These are phyloP conservation scores for Drosophila acutilabella DNA, from an alignment of 2,888 invertebrate genomes.

Conservation along the genomic window DNA sequence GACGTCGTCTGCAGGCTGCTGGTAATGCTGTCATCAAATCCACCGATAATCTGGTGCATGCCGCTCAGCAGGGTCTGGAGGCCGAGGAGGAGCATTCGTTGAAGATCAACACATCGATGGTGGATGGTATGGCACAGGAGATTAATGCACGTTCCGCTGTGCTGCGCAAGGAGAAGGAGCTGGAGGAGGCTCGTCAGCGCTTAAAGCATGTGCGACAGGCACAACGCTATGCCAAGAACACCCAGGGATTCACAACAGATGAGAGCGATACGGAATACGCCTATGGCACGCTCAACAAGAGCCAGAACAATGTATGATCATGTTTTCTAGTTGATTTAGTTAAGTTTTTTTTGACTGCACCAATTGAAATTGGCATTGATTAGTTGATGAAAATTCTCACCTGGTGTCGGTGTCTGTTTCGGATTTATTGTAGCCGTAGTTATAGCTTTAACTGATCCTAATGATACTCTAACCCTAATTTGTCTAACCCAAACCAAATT, in stretches of 20 bases:
- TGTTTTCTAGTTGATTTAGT: constrained; percentile 27
- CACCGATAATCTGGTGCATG: constrained; percentile 97
- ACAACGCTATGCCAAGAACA: constrained; percentile 92
- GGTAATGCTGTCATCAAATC: constrained; percentile 99
- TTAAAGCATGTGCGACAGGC: constrained; percentile 96
- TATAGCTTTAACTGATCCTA: constrained; percentile 20
- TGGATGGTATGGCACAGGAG: constrained; percentile 98
- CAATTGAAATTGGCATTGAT: constrained; percentile 62
- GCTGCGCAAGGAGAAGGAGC: constrained; percentile 95
- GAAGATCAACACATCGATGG: constrained; percentile 96
- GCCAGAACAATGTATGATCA: constrained; percentile 83
- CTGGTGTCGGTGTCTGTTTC: constrained; percentile 51
- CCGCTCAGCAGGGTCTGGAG: constrained; percentile 96
- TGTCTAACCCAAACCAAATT: constrained; percentile 63
- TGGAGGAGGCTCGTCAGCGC: constrained; percentile 95
- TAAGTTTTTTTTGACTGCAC: constrained; percentile 36
- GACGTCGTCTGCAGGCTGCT: constrained; percentile 95
- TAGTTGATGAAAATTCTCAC: constrained; percentile 50
- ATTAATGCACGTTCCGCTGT: constrained; percentile 96
- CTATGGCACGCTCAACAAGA: constrained; percentile 80
- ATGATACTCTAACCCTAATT: constrained; percentile 45
- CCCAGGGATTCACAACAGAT: constrained; percentile 85
- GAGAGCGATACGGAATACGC: constrained; percentile 88
- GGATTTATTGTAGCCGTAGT: constrained; percentile 18
- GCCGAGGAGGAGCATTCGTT: constrained; percentile 96